Conservation (phyloP, 2,113 vertebrate genomes). For the human region GRCh38 chr9:99034001-99034500, state of each 20-base stretch:
- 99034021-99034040: rapidly evolving
- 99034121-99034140: neutral
- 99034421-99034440: neutral
- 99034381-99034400: neutral
- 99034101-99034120: neutral
- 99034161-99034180: neutral
- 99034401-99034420: neutral
- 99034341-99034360: neutral
- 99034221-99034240: neutral
- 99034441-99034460: neutral
- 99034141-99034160: neutral
- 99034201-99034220: neutral
- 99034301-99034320: neutral
- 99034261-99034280: neutral
- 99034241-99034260: neutral
- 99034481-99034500: neutral
- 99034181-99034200: neutral
- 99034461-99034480: neutral
- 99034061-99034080: neutral
- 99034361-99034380: neutral
- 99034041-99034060: neutral
- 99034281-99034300: neutral
- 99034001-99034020: neutral
- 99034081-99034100: neutral
- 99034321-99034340: neutral